phyloP scores from a whole-genome alignment of 2,888 invertebrate genomes.

The Sericinus montela region DNA sequence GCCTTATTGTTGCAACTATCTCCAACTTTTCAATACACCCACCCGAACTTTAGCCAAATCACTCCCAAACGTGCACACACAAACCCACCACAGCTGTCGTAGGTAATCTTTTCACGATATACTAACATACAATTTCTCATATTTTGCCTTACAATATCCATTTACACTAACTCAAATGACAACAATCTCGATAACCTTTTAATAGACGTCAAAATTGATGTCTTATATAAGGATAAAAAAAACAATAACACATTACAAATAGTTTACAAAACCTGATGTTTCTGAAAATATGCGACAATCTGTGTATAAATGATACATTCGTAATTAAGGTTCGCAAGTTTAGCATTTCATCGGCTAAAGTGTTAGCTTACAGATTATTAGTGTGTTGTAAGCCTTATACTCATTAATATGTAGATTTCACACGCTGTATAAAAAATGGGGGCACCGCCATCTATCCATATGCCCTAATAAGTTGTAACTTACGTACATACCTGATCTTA shows the following conservation, averaged over 20 bases:
- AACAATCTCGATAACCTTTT: no score
- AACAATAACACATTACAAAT: no score
- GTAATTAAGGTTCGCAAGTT: conserved; percentile 18
- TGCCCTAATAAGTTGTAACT: conserved; percentile 4
- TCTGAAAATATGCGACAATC: no score
- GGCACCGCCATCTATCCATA: conserved; percentile 7
- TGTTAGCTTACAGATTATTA: conserved; percentile 20
- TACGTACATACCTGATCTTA: background rate
- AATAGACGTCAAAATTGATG: no score
- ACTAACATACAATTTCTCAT: background rate
- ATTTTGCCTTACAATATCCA: no score
- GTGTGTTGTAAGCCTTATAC: conserved; percentile 17
- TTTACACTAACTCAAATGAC: no score
- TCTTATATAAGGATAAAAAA: no score
- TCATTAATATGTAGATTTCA: conserved; percentile 28
- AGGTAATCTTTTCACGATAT: conserved; percentile 11
- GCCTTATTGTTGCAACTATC: conserved; percentile 35
- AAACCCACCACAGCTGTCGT: conserved; percentile 1
- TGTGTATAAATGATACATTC: no score
- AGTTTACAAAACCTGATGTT: no score
- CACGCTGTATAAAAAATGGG: conserved; percentile 11
- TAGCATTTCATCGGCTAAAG: conserved; percentile 24
- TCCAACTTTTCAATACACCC: conserved; percentile 34
- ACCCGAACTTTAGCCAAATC: conserved; percentile 17
- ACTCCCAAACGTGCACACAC: background rate